phyloP scores from a whole-genome alignment of 2,888 invertebrate species.

The Podotricha telesiphe region DNA sequence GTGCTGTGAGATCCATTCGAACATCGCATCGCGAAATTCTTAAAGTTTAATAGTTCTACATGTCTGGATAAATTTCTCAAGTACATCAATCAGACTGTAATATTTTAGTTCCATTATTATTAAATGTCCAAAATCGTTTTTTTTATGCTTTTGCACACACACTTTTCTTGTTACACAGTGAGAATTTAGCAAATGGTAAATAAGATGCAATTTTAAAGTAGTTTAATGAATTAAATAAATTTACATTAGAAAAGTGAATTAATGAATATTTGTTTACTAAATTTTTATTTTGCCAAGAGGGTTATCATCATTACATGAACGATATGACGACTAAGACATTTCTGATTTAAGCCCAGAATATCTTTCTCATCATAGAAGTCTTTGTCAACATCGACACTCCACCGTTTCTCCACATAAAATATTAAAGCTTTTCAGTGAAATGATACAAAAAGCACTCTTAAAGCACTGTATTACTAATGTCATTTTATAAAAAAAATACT shows the following conservation, averaged over 20 bases:
- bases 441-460: slow-evolving; percentile 15
- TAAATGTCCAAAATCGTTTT: not conserved
- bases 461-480: slow-evolving; percentile 1
- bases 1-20: not conserved
- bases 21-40: not conserved
- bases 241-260: not conserved
- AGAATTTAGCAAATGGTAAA: not conserved
- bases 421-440: slow-evolving; percentile 23
- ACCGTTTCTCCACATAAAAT: not conserved
- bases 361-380: too few species aligned
- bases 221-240: not conserved
- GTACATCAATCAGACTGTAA: too few species aligned
- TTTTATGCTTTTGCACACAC: not conserved
- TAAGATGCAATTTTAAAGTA: not conserved
- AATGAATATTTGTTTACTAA: not conserved
- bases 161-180: not conserved
- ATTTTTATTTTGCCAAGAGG: not conserved
- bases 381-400: not conserved
- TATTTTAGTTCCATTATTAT: too few species aligned
- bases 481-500: not conserved
- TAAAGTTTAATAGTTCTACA: not conserved
- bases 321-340: not conserved
- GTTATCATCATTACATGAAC: not conserved
- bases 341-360: not conserved
- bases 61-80: not conserved